Evolutionary conservation across 2,113 vertebrate species (phyloP).

Genomic region (Zapus hudsonius): DNA sequence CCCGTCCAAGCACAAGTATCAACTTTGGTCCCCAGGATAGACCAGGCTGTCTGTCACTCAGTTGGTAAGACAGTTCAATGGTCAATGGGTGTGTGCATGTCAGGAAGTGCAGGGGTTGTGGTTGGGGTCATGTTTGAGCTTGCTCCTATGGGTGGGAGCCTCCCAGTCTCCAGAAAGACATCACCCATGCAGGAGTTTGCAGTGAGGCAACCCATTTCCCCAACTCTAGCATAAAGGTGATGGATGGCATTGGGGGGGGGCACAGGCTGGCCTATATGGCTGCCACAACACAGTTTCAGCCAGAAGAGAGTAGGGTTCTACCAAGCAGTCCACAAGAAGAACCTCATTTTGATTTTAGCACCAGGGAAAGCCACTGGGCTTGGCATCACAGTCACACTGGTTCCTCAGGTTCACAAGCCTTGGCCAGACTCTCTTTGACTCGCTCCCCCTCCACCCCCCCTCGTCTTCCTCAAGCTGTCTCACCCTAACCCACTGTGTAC

Average conservation of each 20-base stretch:
- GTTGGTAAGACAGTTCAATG: neutral
- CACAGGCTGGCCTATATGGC: neutral
- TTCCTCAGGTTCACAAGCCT: neutral
- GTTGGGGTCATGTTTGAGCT: neutral
- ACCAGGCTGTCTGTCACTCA: neutral
- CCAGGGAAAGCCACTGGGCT: neutral
- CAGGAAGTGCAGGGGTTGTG: neutral
- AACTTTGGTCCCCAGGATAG: slow-evolving; percentile 48
- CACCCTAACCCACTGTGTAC: neutral
- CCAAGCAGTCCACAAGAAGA: neutral
- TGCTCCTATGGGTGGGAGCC: neutral
- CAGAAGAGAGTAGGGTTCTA: neutral
- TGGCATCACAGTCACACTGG: too few relatives aligned
- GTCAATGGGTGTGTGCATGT: neutral
- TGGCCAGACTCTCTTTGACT: too few relatives aligned
- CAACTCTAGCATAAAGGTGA: neutral
- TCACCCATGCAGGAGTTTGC: neutral
- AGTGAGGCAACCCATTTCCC: neutral
- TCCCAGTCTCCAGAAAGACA: neutral
- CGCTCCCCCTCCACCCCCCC: too few relatives aligned
- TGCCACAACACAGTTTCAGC: neutral
- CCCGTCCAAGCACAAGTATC: slow-evolving; percentile 66
- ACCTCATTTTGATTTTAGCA: too few relatives aligned
- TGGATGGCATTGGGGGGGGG: neutral
- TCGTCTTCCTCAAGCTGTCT: neutral